Conservation (phyloP, 2,888 invertebrate genomes). For the Agonopterix heracliana region DNA sequence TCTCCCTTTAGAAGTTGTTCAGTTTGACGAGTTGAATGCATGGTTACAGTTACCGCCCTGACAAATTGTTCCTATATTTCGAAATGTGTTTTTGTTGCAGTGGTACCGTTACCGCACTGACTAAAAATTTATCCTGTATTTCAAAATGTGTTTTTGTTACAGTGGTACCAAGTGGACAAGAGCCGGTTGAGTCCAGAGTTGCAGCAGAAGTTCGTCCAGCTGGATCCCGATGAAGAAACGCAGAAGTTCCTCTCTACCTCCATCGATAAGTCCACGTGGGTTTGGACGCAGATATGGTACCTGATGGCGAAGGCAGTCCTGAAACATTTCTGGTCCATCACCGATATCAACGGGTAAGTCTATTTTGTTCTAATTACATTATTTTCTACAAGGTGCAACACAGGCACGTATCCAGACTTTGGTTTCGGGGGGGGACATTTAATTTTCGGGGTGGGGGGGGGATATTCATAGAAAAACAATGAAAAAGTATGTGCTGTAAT, state of each 20-base stretch:
- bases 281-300: constrained; percentile 94
- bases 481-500: too few relatives aligned
- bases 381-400: constrained; percentile 1
- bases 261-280: constrained; percentile 87
- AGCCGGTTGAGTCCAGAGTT: constrained; percentile 70
- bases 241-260: constrained; percentile 83
- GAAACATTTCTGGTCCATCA: constrained; percentile 93
- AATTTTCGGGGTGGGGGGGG: too few relatives aligned
- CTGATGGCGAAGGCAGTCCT: constrained; percentile 89
- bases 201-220: constrained; percentile 78
- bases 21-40: too few relatives aligned
- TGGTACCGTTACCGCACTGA: too few relatives aligned
- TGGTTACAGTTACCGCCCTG: too few relatives aligned
- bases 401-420: too few relatives aligned
- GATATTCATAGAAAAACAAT: too few relatives aligned
- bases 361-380: constrained; percentile 1
- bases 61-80: too few relatives aligned
- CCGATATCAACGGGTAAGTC: constrained; percentile 95
- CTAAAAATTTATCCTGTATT: too few relatives aligned
- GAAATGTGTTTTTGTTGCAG: too few relatives aligned
- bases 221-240: constrained; percentile 84
- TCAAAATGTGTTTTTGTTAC: constrained; percentile 32
- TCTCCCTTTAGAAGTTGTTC: too few relatives aligned
- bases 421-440: too few relatives aligned
- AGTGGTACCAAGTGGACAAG: constrained; percentile 85